Percentiles rank a stretch among this genome's conserved stretches.
Evolutionary conservation across 2,113 vertebrate species (phyloP).

Genomic region (Coracopsis vasa): DNA sequence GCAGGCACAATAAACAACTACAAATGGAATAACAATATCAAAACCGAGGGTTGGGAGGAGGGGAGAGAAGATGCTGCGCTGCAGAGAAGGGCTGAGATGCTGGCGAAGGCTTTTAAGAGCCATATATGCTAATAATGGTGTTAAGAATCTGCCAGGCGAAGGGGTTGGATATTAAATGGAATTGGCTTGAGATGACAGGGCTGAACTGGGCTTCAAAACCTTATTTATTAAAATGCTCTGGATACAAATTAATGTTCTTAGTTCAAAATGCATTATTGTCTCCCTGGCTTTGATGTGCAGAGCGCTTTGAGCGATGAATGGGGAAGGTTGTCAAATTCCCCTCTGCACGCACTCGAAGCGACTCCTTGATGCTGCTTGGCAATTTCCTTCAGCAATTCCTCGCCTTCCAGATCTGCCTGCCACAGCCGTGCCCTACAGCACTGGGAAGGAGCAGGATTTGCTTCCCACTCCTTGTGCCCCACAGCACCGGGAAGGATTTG

Average conservation of each 20-base stretch:
- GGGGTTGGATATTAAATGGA: constrained; percentile 73
- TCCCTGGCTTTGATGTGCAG: constrained; percentile 68
- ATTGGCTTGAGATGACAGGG: constrained; percentile 73
- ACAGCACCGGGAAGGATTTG: not conserved
- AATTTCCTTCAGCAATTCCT: not conserved
- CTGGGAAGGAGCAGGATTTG: not conserved
- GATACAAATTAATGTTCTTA: constrained; percentile 72
- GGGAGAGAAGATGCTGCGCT: not conserved
- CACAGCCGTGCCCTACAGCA: not conserved
- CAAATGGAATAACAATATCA: constrained; percentile 45
- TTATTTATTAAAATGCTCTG: constrained; percentile 66
- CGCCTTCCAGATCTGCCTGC: not conserved
- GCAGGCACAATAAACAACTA: constrained; percentile 59
- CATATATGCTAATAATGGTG: constrained; percentile 72
- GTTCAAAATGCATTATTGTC: constrained; percentile 68
- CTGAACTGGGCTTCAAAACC: constrained; percentile 47
- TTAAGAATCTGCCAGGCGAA: constrained; percentile 74
- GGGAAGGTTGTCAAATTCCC: constrained; percentile 60
- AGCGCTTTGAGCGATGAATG: constrained; percentile 66
- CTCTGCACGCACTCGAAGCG: not conserved
- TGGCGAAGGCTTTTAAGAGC: constrained; percentile 68
- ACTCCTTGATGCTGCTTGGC: not conserved
- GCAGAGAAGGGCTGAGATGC: constrained; percentile 31
- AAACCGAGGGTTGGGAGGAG: not conserved
- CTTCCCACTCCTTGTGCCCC: not conserved